These are phyloP conservation scores for Stramonita haemastoma DNA, from an alignment of 2,888 invertebrate species.

Conservation along the genomic window DNA sequence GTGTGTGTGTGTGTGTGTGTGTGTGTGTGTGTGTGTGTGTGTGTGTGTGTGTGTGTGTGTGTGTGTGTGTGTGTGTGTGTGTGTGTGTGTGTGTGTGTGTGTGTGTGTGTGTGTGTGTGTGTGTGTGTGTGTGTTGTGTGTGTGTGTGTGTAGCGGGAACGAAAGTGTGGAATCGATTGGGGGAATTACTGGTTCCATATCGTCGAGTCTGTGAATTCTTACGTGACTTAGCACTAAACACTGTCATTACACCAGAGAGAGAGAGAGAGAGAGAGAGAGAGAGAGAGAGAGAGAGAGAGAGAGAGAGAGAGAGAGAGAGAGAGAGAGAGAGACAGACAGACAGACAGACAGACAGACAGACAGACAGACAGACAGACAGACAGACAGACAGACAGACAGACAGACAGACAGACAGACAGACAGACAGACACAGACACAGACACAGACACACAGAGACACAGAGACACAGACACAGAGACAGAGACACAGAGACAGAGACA, in stretches of 20 bases:
- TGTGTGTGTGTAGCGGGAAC: too few relatives aligned
- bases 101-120: background rate
- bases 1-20: background rate
- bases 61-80: background rate
- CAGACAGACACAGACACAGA: background rate
- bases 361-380: background rate
- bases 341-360: conserved; percentile 13
- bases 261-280: too few relatives aligned
- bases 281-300: background rate
- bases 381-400: background rate
- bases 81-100: background rate
- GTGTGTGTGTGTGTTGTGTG: background rate
- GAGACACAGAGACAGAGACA: too few relatives aligned
- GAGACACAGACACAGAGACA: too few relatives aligned
- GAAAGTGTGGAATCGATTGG: too few relatives aligned
- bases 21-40: background rate
- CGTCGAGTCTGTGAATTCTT: too few relatives aligned
- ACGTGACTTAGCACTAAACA: too few relatives aligned
- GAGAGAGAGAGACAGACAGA: conserved; percentile 28
- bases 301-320: conserved; percentile 26
- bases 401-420: background rate
- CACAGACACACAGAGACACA: too few relatives aligned
- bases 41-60: background rate
- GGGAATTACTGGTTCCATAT: too few relatives aligned
- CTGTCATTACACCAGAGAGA: too few relatives aligned